Evolutionary conservation across 2,797 vertebrate species (phyloP).

Genomic region (Gymnoscopelus braueri): DNA sequence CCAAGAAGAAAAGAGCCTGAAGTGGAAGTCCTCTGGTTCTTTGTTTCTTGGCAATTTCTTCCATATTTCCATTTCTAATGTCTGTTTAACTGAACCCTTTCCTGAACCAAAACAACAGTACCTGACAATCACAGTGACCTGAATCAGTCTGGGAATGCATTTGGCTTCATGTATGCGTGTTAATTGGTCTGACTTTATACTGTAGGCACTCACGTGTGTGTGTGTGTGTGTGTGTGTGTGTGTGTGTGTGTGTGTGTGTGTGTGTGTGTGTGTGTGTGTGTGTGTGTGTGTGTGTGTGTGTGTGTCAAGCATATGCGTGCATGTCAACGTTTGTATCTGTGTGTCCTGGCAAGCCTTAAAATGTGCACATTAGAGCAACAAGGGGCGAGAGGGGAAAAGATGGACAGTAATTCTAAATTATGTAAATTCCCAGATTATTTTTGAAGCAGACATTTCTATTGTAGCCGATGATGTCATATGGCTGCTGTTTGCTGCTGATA

Average conservation of each 20-base stretch:
- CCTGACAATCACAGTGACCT: conserved; percentile 30
- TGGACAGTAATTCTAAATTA: conserved; percentile 42
- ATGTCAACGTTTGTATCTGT: no score
- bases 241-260: conserved; percentile 10
- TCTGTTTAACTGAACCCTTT: conserved; percentile 16
- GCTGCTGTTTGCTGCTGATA: conserved; percentile 73
- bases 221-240: conserved; percentile 3
- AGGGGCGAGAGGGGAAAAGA: conserved; percentile 2
- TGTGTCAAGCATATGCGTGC: no score
- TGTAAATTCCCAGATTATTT: conserved; percentile 55
- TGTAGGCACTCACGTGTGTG: conserved; percentile 27
- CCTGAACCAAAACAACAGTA: conserved; percentile 27
- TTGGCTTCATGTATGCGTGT: conserved; percentile 29
- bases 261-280: conserved; percentile 1
- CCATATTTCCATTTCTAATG: conserved; percentile 40
- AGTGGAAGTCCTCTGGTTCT: no score
- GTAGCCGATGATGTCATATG: conserved; percentile 62
- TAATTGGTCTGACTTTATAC: conserved; percentile 51
- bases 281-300: background rate
- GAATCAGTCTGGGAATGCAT: conserved; percentile 35
- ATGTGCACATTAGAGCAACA: background rate
- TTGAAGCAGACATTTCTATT: conserved; percentile 59
- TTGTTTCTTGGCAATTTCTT: no score
- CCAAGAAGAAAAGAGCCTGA: background rate
- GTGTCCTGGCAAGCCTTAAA: no score